Percentiles rank a stretch among this genome's conserved stretches.
Evolutionary conservation across 2,888 invertebrate species (phyloP).

Genomic region (Cephus nigrinus): DNA sequence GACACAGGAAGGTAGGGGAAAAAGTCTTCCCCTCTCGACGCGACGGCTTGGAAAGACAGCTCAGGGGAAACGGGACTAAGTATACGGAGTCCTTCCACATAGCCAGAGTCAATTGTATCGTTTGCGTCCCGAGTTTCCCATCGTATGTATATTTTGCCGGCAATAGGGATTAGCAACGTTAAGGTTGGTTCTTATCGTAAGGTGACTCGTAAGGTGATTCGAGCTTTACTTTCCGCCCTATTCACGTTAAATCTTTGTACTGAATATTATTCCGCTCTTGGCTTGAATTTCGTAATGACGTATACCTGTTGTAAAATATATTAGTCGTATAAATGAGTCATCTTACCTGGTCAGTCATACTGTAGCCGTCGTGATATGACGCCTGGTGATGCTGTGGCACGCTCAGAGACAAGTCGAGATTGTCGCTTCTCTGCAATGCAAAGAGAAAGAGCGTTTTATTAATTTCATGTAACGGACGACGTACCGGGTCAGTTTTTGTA

Average conservation of each 20-base stretch:
- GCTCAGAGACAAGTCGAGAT: conserved; percentile 78
- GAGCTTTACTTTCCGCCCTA: neutral
- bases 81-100: too few species aligned
- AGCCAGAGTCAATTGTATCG: neutral
- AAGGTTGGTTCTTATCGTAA: neutral
- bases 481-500: neutral
- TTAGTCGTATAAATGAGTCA: neutral
- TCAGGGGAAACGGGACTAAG: too few species aligned
- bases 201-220: neutral
- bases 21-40: too few species aligned
- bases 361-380: conserved; percentile 75
- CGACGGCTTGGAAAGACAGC: too few species aligned
- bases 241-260: neutral
- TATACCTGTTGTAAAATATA: neutral
- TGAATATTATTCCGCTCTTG: neutral
- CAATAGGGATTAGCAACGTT: neutral
- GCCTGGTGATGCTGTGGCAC: conserved; percentile 70
- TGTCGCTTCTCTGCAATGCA: conserved; percentile 81
- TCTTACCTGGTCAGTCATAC: conserved; percentile 81
- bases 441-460: conserved; percentile 37
- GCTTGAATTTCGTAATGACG: neutral
- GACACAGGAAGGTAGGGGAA: too few species aligned
- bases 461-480: neutral
- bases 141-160: conserved; percentile 1
- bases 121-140: conserved; percentile 10